Percentiles rank a stretch among this genome's conserved stretches.
Conservation (phyloP, 1,140 invertebrate species). For the Rhizoglyphus robini region DNA sequence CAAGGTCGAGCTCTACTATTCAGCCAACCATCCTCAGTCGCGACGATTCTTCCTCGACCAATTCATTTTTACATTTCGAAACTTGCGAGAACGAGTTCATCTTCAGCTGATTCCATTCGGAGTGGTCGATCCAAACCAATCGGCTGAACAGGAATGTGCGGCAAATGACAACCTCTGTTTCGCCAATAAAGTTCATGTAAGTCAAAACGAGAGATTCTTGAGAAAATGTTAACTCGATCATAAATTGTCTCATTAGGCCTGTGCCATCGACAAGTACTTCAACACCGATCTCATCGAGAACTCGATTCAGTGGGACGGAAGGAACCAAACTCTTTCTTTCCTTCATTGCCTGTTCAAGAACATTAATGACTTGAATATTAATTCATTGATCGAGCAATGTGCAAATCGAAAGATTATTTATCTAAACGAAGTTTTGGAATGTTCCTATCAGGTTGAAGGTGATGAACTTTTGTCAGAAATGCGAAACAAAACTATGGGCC, state of each 20-base stretch:
- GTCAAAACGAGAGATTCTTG: not conserved
- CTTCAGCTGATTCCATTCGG: slow-evolving; percentile 19
- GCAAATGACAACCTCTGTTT: not conserved
- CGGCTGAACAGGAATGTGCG: not conserved
- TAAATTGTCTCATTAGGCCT: too few species aligned
- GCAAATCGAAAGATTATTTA: slow-evolving; percentile 9
- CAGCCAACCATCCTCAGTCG: slow-evolving; percentile 7
- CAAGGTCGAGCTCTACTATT: slow-evolving; percentile 17
- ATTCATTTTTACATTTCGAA: slow-evolving; percentile 9
- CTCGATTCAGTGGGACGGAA: slow-evolving; percentile 14
- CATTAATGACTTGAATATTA: not conserved
- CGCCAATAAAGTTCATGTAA: slow-evolving; percentile 20
- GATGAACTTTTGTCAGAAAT: slow-evolving; percentile 7
- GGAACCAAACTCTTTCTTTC: slow-evolving; percentile 19
- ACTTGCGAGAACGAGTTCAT: slow-evolving; percentile 19
- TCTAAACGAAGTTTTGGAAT: not conserved
- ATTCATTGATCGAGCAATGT: slow-evolving; percentile 8
- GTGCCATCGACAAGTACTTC: slow-evolving; percentile 16
- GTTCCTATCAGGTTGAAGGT: slow-evolving; percentile 12
- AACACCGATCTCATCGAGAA: not conserved
- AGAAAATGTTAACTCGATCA: too few species aligned
- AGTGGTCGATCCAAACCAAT: not conserved
- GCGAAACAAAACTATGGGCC: not conserved
- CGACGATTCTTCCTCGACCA: slow-evolving; percentile 19
- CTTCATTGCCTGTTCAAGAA: slow-evolving; percentile 21